Conservation (phyloP, 2,888 invertebrate genomes). For the Xestia rhomboidea region DNA sequence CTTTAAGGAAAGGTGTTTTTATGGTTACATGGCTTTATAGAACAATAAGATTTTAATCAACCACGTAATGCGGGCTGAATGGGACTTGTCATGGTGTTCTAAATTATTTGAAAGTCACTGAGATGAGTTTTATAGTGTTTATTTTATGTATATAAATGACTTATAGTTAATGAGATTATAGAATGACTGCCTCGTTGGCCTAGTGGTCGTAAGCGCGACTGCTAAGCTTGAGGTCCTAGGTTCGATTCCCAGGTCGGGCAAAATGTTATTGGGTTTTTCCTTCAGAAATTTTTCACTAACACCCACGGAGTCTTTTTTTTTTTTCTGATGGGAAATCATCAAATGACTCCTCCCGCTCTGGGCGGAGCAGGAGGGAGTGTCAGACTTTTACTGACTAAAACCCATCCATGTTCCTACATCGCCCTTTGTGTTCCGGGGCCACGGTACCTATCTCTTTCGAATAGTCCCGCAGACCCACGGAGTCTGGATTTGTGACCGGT, state of each 20-base stretch:
- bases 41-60: slow-evolving; percentile 73
- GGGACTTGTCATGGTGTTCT: slow-evolving; percentile 46
- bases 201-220: neutral
- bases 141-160: neutral
- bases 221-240: neutral
- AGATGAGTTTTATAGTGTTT: neutral
- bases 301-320: too few relatives aligned
- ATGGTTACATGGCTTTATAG: slow-evolving; percentile 67
- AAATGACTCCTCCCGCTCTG: too few relatives aligned
- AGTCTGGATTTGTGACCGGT: too few relatives aligned
- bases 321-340: too few relatives aligned
- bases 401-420: too few relatives aligned
- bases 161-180: neutral
- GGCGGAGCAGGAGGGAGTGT: too few relatives aligned
- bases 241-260: neutral
- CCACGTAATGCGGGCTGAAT: slow-evolving; percentile 58
- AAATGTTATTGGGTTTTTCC: too few relatives aligned
- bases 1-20: slow-evolving; percentile 72
- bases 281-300: too few relatives aligned
- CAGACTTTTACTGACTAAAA: too few relatives aligned
- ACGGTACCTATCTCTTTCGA: too few relatives aligned
- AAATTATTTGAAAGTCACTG: slow-evolving; percentile 33
- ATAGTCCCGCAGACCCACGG: too few relatives aligned
- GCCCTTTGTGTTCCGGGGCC: too few relatives aligned
- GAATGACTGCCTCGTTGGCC: neutral